A percentile compares a stretch with the other conserved stretches of the same genome.
These are phyloP conservation scores for Monoplex corrugatus DNA, from an alignment of 2,888 invertebrate genomes.

Conservation along the genomic window DNA sequence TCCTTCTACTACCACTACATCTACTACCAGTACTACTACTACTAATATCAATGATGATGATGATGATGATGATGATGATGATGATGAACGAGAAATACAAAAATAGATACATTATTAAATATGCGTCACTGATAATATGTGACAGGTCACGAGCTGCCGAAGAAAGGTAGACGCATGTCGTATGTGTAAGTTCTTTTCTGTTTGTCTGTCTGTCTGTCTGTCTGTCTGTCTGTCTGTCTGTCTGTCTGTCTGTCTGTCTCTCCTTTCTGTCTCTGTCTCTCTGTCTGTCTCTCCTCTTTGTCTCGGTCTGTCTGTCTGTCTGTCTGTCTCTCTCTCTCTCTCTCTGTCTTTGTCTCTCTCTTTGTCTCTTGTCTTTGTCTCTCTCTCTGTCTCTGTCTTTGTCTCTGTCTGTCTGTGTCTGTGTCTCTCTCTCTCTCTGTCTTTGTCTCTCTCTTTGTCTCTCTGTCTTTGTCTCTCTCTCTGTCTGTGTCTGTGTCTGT, in stretches of 20 bases:
- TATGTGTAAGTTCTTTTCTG: too few relatives aligned
- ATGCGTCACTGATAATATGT: too few relatives aligned
- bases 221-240: constrained; percentile 1
- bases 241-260: constrained; percentile 10
- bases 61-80: too few relatives aligned
- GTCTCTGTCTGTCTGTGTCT: constrained; percentile 9
- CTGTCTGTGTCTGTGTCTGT: too few relatives aligned
- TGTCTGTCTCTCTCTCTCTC: constrained; percentile 10
- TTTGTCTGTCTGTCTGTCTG: background rate
- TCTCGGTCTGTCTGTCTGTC: background rate
- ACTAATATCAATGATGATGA: too few relatives aligned
- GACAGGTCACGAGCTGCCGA: too few relatives aligned
- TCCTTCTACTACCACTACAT: background rate
- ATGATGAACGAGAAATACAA: too few relatives aligned
- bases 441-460: background rate
- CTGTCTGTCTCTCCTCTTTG: background rate
- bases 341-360: background rate
- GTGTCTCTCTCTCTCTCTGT: background rate
- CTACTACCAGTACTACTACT: too few relatives aligned
- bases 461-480: too few relatives aligned
- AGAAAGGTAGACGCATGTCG: too few relatives aligned
- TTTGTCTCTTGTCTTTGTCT: background rate
- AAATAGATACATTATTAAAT: too few relatives aligned
- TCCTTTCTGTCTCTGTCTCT: background rate
- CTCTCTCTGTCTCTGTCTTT: background rate